Conservation (phyloP, 2,797 vertebrate species). For the Hybognathus amarus region DNA sequence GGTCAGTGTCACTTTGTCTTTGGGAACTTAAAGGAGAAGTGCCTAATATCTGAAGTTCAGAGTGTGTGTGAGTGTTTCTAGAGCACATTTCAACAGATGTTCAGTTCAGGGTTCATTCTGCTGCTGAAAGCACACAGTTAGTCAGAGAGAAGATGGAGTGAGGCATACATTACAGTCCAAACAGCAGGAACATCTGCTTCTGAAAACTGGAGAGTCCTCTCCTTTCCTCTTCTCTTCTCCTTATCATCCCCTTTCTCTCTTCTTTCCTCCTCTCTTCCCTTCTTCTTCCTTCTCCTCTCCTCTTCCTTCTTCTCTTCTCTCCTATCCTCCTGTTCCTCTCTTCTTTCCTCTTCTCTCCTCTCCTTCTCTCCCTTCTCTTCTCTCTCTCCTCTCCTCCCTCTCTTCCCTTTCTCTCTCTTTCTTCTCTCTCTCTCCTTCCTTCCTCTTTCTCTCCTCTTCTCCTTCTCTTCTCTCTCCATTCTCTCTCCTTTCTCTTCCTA, state of each 20-base stretch:
- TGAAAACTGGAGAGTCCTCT: conserved; percentile 44
- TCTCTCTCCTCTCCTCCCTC: not conserved
- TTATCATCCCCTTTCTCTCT: no score
- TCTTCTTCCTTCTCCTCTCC: no score
- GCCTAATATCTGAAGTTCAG: conserved; percentile 19
- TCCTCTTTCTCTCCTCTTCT: not conserved
- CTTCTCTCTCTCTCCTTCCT: not conserved
- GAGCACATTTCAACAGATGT: conserved; percentile 52
- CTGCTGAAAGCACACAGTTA: conserved; percentile 32
- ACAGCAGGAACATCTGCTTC: conserved; percentile 40
- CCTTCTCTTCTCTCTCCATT: no score
- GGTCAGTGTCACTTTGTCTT: conserved; percentile 3
- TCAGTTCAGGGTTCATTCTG: conserved; percentile 42
- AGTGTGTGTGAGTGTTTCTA: conserved; percentile 15
- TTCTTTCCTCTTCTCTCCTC: not conserved
- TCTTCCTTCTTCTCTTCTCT: not conserved
- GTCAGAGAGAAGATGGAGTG: conserved; percentile 28
- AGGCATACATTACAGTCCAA: conserved; percentile 36
- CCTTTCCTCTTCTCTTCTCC: not conserved
- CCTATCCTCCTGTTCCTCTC: not conserved
- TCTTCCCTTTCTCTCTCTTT: no score
- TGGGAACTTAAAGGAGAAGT: conserved; percentile 6
- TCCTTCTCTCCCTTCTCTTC: not conserved
- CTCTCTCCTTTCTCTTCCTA: not conserved
- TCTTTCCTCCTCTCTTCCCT: not conserved